Base-by-base conservation (phyloP, 2,888 invertebrate genomes). In the Acronicta alni region DNA sequence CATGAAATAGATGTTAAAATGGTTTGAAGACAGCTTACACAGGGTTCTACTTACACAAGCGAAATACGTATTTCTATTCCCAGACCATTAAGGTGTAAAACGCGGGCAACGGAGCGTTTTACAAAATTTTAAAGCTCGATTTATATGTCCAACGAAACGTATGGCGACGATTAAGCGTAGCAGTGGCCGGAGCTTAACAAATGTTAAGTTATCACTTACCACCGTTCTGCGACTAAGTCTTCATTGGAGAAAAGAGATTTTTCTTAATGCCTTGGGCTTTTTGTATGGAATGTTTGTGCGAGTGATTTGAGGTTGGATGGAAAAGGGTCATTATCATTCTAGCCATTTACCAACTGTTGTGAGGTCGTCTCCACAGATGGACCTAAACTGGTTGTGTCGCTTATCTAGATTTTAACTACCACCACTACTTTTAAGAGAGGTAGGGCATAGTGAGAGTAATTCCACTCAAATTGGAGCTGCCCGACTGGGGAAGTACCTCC, bases 151-250 rank as follows among this genome's bases (percentile, higher is more conserved):
- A 49, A 45, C 53, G 49, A 72, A 81, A 82, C 79, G 75, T 81
- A 81, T 82, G 77, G 78, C 62, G 58, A 55, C 79, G 79, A 80
- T 81, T 81, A 81, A 80, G 65, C 48, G 71, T 62, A 71, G 67
- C 64, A 60, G 66, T 69, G 68, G 71, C 72, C 68, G 57, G 64
- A 67, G 56, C 55, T 69, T 35, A 73, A 75, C 77, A 77, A 77
- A 77, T 77, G 78, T 77, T 71, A 71, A 77, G 72, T 70, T 79
- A 72, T 72, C 66, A 67, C 65, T 75, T 78, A 74, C 70, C 64
- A 64, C 60, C 44, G 20, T 59, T 54, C 17, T 44, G 9, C 23
- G 51, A 38, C 58, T 75, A 71, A 75, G 65, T 75, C 73, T 75
- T 68, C 57, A 65, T 73, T 73, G 55, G 60, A 39, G 45, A 18